Evolutionary conservation across 2,113 vertebrate species (phyloP).

Genomic region (Garra rufa): DNA sequence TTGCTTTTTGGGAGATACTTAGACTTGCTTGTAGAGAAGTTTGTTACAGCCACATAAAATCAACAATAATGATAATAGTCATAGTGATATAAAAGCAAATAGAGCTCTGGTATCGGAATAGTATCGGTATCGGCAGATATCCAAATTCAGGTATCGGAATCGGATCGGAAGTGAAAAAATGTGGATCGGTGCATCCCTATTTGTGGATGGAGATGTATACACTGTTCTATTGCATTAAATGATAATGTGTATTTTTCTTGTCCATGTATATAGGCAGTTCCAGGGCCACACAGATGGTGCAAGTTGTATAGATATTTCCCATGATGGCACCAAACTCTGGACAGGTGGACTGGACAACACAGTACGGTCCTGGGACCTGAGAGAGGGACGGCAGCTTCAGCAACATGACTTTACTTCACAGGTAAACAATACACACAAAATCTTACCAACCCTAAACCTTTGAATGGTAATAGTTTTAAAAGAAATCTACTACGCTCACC

Average conservation of each 20-base stretch:
- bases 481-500: no score
- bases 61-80: no score
- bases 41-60: no score
- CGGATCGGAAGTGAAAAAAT: no score
- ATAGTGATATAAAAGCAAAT: no score
- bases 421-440: slow-evolving; percentile 68
- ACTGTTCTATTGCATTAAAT: not conserved
- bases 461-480: no score
- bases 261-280: slow-evolving; percentile 82
- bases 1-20: no score
- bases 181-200: no score
- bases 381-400: slow-evolving; percentile 94
- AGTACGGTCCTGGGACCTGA: slow-evolving; percentile 93
- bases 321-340: slow-evolving; percentile 95
- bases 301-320: slow-evolving; percentile 97
- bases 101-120: no score
- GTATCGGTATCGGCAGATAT: no score
- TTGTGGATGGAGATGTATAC: not conserved
- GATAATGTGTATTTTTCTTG: not conserved
- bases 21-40: no score
- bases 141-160: no score
- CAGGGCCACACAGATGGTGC: slow-evolving; percentile 96
- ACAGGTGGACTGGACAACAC: slow-evolving; percentile 96
- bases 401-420: slow-evolving; percentile 98
- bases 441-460: not conserved